Evolutionary conservation across 2,888 invertebrate genomes (phyloP), one percentile per base, ranked within the genome.

Genomic region (Clivina fossor): DNA sequence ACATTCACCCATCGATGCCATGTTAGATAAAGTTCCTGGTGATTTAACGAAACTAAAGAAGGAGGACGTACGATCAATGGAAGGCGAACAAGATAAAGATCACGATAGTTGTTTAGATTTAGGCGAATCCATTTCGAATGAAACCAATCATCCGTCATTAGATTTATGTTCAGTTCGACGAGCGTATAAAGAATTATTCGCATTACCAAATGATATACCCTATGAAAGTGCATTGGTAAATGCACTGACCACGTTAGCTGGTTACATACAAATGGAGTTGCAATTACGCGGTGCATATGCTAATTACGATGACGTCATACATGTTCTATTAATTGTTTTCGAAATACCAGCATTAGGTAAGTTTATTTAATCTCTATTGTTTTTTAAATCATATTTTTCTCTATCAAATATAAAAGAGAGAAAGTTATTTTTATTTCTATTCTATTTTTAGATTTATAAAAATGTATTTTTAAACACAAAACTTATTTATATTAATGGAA

Each of bases 31-130:
- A 65, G 77, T 80, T 8, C 76, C 77, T n/a, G 76, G 71, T 53
- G 77, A 80, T 60, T 71, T 83, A 1, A 74, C 75, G 35, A 77
- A 77, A 60, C 68, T 82, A 57, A 84, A 83, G 64, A 88, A 88
- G 68, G 88, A 89, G 72, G 84, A 86, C 60, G 78, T 85, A n/a
- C 75, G 86, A 48, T 80, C 83, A 4, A 73, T 87, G 56, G 87
- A 88, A 69, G 85, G 83, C 47, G 93, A 93, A 69, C 82, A 85
- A 61, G 93, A 94, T 65, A 93, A 93, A 74, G 93, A 93, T 68
- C 85, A 88, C 65, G 93, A 93, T 66, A 84, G 88, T 65, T 80
- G 83, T 57, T 76, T 59, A 71, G 82, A 68, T 60, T 68, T 69
- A 13, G 66, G 69, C 22, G 73, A 74, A 18, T 65, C 30, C 7